These are phyloP conservation scores for Chamaetylas fuelleborni DNA, from an alignment of 2,113 vertebrate genomes.

Conservation along the genomic window DNA sequence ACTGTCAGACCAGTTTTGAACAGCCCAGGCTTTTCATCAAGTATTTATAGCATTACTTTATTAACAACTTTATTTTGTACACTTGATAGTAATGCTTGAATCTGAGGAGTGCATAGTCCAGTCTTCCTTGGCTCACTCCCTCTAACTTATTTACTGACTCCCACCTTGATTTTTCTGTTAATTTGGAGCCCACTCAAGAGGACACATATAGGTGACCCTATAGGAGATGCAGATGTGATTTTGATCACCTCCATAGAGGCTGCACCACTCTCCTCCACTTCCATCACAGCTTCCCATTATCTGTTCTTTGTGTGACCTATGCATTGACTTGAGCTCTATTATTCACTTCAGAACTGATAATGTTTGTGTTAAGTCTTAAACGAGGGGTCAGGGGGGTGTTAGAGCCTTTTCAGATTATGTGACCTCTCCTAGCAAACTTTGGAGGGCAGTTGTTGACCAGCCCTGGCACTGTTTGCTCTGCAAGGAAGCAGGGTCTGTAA, in stretches of 20 bases:
- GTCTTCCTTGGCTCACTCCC: background rate
- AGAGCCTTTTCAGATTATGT: background rate
- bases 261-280: background rate
- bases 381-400: background rate
- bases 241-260: background rate
- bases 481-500: slow-evolving; percentile 47
- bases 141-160: background rate
- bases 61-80: background rate
- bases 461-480: slow-evolving; percentile 8
- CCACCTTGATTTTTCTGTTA: background rate
- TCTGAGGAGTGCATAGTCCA: background rate
- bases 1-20: background rate
- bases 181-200: background rate
- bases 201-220: background rate
- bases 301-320: background rate
- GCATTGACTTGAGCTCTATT: background rate
- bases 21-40: background rate
- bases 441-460: slow-evolving; percentile 48
- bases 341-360: background rate
- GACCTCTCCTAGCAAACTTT: background rate
- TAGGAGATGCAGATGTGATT: background rate
- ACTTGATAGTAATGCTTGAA: background rate
- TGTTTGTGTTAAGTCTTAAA: background rate
- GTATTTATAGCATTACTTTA: background rate
- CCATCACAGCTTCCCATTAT: background rate